Conservation (phyloP, 2,113 vertebrate genomes). For the Lethenteron reissneri region DNA sequence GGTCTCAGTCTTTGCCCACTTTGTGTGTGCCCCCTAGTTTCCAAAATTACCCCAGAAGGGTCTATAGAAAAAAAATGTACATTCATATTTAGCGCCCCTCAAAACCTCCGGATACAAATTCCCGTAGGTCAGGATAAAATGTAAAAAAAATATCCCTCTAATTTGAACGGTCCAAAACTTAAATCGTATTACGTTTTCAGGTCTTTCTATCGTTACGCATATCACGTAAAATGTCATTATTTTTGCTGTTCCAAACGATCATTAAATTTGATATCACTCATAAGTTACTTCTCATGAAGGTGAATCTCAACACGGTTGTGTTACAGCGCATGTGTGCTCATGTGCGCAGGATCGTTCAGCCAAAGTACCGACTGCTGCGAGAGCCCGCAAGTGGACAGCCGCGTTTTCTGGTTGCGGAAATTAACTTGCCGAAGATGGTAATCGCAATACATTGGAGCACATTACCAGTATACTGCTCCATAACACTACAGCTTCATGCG, state of each 20-base stretch:
- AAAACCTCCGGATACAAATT: too few relatives aligned
- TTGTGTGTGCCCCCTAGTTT: too few relatives aligned
- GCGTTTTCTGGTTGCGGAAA: slow-evolving; percentile 37
- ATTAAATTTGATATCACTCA: neutral
- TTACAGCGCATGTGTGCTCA: neutral
- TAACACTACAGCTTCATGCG: too few relatives aligned
- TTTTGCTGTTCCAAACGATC: slow-evolving; percentile 12
- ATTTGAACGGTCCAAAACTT: too few relatives aligned
- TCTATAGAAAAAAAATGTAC: too few relatives aligned
- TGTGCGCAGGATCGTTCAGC: slow-evolving; percentile 14
- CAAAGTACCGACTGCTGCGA: slow-evolving; percentile 27
- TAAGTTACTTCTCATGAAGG: neutral
- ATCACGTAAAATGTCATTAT: slow-evolving; percentile 11
- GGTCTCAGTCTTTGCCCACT: too few relatives aligned
- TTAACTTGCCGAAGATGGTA: slow-evolving; percentile 50
- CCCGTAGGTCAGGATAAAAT: too few relatives aligned
- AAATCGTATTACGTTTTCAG: neutral
- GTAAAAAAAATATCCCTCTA: too few relatives aligned
- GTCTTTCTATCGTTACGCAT: neutral
- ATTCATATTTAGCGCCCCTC: too few relatives aligned
- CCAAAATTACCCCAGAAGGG: too few relatives aligned
- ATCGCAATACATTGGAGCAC: slow-evolving; percentile 8
- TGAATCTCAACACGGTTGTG: neutral
- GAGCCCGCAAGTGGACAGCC: slow-evolving; percentile 26
- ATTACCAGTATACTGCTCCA: too few relatives aligned